Evolutionary conservation across 2,113 vertebrate species (phyloP).

Genomic region (Panthera uncia): DNA sequence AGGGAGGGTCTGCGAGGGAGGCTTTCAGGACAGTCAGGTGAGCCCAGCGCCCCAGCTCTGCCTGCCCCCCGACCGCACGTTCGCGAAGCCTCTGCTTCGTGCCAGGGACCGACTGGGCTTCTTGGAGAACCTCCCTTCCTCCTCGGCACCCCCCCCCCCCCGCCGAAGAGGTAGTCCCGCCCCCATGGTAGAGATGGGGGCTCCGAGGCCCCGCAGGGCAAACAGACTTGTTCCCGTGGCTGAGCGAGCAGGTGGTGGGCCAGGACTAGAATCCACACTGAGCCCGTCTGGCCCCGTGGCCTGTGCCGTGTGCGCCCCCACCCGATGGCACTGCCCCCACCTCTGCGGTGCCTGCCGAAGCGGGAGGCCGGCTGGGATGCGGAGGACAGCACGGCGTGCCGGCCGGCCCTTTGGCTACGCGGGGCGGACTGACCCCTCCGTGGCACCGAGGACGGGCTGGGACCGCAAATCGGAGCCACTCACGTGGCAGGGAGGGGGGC

Average conservation of each 20-base stretch:
- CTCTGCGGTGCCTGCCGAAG: not conserved
- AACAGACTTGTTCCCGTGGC: not conserved
- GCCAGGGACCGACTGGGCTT: not conserved
- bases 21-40: not conserved
- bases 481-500: accelerated
- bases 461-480: not conserved
- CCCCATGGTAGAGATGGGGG: not conserved
- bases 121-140: not conserved
- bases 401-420: not conserved
- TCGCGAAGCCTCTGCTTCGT: not conserved
- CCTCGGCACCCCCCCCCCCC: not conserved
- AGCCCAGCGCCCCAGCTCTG: not conserved
- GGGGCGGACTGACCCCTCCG: not conserved
- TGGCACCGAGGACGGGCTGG: not conserved
- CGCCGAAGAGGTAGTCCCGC: not conserved
- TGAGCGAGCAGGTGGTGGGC: not conserved
- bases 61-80: accelerated
- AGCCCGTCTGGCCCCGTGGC: not conserved
- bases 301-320: not conserved
- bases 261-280: accelerated
- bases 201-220: not conserved
- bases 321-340: not conserved
- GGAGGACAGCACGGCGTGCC: not conserved
- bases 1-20: not conserved
- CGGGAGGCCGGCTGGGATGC: not conserved